phyloP scores from a whole-genome alignment of 1,140 invertebrate species.

The Halyomorpha halys region DNA sequence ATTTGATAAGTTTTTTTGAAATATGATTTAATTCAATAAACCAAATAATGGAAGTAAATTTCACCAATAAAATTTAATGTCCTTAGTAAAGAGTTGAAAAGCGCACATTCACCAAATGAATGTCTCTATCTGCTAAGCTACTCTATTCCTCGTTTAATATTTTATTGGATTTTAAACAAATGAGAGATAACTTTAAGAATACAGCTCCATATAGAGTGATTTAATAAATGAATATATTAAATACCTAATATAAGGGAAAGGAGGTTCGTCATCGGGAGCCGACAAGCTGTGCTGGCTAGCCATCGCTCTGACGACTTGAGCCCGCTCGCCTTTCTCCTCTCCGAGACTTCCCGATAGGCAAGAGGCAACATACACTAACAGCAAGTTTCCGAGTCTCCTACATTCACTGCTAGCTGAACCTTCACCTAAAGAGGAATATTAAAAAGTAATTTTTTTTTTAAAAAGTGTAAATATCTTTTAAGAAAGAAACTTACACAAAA shows the following conservation, averaged over 20 bases:
- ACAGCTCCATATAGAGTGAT: no score
- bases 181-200: no score
- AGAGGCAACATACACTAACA: constrained; percentile 86
- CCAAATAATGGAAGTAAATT: no score
- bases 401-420: constrained; percentile 28
- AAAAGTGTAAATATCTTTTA: neutral
- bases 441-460: neutral
- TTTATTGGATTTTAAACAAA: neutral
- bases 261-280: constrained; percentile 51
- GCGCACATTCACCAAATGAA: no score
- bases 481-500: no score
- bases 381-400: constrained; percentile 65
- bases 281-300: constrained; percentile 52
- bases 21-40: no score
- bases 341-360: constrained; percentile 86
- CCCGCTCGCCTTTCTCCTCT: constrained; percentile 63
- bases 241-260: constrained; percentile 62
- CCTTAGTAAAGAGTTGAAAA: no score
- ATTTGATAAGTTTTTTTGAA: no score
- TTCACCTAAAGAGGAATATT: constrained; percentile 30
- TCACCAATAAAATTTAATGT: no score
- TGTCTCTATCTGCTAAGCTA: no score
- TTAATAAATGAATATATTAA: no score
- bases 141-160: neutral
- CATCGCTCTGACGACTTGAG: constrained; percentile 47